Evolutionary conservation across 2,113 vertebrate genomes (phyloP).

Genomic region (Herpetotheres cachinnans): DNA sequence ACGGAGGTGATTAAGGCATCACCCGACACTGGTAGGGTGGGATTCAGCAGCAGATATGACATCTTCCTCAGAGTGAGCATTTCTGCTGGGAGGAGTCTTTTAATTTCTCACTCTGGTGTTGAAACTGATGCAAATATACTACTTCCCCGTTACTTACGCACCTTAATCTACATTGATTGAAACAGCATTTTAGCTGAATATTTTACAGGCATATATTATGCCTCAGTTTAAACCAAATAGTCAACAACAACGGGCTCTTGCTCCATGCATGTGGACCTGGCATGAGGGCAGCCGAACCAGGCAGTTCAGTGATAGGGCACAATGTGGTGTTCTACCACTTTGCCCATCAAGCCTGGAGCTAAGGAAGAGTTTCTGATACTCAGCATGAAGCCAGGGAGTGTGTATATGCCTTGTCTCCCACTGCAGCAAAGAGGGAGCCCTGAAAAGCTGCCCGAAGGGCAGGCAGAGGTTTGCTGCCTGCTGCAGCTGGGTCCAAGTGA

Average conservation of each 20-base stretch:
- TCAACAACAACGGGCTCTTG: not conserved
- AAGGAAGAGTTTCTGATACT: accelerated
- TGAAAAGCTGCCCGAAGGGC: accelerated
- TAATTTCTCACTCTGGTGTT: not conserved
- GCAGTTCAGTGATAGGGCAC: not conserved
- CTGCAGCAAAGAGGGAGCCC: not conserved
- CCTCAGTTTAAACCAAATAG: not conserved
- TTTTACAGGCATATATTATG: not conserved
- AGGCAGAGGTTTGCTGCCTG: not conserved
- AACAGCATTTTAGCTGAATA: not conserved
- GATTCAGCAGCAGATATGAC: not conserved
- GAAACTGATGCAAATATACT: not conserved
- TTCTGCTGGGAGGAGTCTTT: not conserved
- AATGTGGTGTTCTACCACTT: not conserved
- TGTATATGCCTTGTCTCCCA: accelerated
- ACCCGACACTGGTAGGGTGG: accelerated
- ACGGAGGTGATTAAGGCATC: not conserved
- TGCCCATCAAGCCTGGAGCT: not conserved
- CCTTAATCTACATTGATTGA: not conserved
- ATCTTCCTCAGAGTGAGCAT: not conserved
- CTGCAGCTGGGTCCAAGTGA: accelerated
- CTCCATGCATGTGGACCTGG: accelerated
- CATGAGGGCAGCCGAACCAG: not conserved
- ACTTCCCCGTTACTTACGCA: not conserved
- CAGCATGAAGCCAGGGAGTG: not conserved